These are phyloP conservation scores for Amazona guildingii DNA, from an alignment of 2,113 vertebrate species.

Conservation along the genomic window DNA sequence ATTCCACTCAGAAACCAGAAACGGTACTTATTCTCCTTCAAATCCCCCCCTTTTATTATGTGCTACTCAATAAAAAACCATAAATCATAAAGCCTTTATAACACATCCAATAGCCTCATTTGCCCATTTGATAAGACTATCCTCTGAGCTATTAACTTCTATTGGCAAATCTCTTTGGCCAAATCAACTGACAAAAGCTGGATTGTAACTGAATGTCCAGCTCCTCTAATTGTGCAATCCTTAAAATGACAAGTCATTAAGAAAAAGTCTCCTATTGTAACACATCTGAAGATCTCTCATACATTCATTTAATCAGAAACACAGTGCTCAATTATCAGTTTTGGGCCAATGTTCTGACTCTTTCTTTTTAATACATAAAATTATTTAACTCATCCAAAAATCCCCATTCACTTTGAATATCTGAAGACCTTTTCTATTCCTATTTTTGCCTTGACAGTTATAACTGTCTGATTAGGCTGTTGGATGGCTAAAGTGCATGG, in stretches of 20 bases:
- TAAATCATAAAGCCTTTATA: not conserved
- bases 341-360: not conserved
- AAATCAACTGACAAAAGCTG: not conserved
- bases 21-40: not conserved
- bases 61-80: not conserved
- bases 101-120: rapidly evolving
- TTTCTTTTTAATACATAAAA: not conserved
- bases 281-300: not conserved
- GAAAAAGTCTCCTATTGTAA: not conserved
- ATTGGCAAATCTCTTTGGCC: not conserved
- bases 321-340: not conserved
- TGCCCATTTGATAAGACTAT: not conserved
- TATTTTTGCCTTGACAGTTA: not conserved
- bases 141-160: not conserved
- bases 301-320: not conserved
- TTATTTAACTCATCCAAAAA: not conserved
- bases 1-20: not conserved
- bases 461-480: not conserved
- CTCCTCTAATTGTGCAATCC: not conserved
- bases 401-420: not conserved
- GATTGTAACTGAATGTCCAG: not conserved
- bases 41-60: not conserved
- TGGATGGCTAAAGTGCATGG: not conserved
- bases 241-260: not conserved
- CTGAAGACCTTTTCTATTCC: not conserved